Base-by-base conservation (phyloP, 2,113 vertebrate genomes). In the Phyllostomus discolor region DNA sequence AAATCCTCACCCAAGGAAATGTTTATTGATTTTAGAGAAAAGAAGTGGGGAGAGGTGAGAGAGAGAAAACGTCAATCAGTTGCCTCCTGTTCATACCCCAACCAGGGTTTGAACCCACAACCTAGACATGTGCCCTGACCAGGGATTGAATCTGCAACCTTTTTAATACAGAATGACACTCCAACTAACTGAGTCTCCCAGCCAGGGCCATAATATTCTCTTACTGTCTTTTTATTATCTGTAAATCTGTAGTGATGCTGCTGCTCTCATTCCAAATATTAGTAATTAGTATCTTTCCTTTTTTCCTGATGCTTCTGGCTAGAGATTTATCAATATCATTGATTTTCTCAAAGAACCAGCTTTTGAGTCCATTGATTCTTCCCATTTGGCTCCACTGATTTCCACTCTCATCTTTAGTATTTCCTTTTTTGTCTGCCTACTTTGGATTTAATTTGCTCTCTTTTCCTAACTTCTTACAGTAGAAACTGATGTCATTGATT, bases 371-470 rank as follows among this genome's bases (percentile, higher is more conserved):
- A 48, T 62, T 70, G 43, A 50, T 84, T 95, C 86, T 94, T 88
- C 64, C 57, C 59, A 46, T 80, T 85, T 93, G 38, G 2, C 19
- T 86, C 64, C 52, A 76, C 67, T 84, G 80, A 88, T 92, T 92
- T 90, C 75, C 10, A 28, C 12, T 81, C 28, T 75, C 52, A 31
- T 22, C 43, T 78, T 62, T 62, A 35, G 73, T 84, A 72, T 75
- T 96, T 90, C 62, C 48, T 70, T 46, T 92, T 72, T 89, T 72
- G 22, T 76, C 38, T 59, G 31, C 38, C 88, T 84, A 69, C 38
- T 94, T 95, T 95, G 41, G 22, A 80, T 89, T 86, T 89, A 62
- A 50, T 57, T 94, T 95, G 31, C 17, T 93, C 48, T 82, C 43
- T 62, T 69, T 59, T 75, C 82, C 85, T 79, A 57, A 28, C 41